A percentile compares a stretch with the other conserved stretches of the same genome.
These are phyloP conservation scores for Geodia barretti DNA, from an alignment of 37 sponge, comb jelly and placozoan genomes.

Conservation along the genomic window DNA sequence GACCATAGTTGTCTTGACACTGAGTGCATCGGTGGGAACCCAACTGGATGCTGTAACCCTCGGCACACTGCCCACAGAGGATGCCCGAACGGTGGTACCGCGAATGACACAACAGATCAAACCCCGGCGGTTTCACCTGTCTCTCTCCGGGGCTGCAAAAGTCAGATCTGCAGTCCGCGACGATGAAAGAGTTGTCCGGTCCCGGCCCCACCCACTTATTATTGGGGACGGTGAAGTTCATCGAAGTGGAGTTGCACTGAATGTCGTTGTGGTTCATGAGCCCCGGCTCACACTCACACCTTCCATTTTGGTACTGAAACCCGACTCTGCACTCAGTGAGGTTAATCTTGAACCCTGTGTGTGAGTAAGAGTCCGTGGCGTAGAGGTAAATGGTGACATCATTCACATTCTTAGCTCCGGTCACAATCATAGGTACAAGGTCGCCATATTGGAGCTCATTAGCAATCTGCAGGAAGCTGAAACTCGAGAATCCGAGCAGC, in stretches of 20 bases:
- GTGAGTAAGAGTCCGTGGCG: conserved; percentile 5
- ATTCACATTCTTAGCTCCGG: neutral
- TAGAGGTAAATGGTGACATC: conserved; percentile 8
- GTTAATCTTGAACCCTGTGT: neutral
- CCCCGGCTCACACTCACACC: neutral
- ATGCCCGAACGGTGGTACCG: conserved; percentile 31
- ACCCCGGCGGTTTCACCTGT: neutral
- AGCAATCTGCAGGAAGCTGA: conserved; percentile 11
- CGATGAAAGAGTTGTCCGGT: neutral
- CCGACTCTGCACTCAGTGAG: conserved; percentile 31
- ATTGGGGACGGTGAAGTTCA: neutral
- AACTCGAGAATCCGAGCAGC: conserved; percentile 25
- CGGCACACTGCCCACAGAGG: conserved; percentile 40
- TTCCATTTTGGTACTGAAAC: neutral
- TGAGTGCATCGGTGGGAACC: conserved; percentile 43
- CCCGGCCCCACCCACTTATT: conserved; percentile 35
- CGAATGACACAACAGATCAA: conserved; percentile 31
- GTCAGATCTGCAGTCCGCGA: conserved; percentile 9
- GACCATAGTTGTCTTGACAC: conserved; percentile 10
- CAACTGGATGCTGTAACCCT: conserved; percentile 32
- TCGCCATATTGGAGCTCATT: too few relatives aligned
- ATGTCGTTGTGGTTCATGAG: neutral
- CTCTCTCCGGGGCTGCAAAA: conserved; percentile 8
- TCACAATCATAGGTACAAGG: neutral
- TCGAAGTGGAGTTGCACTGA: neutral